A percentile compares a stretch with the other conserved stretches of the same genome.
Conservation (phyloP, 1,140 invertebrate species). For the Physella acuta region DNA sequence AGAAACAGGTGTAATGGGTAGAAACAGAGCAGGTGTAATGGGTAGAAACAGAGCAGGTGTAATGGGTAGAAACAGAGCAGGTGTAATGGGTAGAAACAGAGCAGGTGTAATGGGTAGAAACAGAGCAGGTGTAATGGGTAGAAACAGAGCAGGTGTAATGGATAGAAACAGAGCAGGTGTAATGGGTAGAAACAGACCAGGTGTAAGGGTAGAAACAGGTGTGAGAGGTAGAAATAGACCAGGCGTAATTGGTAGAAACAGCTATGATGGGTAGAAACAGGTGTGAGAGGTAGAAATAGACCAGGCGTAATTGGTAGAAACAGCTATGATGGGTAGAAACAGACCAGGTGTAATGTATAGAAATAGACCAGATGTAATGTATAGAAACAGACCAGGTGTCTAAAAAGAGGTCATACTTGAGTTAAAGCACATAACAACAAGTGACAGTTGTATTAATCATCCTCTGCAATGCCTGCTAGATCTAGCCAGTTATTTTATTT, state of each 20-base stretch:
- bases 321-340: not conserved
- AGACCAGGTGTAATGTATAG: not conserved
- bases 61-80: not conserved
- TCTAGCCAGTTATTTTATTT: no score
- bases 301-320: not conserved
- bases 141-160: not conserved
- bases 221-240: not conserved
- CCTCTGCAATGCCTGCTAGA: no score
- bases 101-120: not conserved
- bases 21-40: conserved; percentile 4
- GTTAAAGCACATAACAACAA: no score
- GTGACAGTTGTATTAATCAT: no score
- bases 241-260: not conserved
- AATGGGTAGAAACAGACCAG: not conserved
- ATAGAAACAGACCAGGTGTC: not conserved
- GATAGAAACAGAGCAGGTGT: conserved; percentile 4
- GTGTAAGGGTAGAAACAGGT: not conserved
- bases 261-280: not conserved
- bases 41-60: not conserved
- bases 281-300: not conserved
- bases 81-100: not conserved
- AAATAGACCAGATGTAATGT: not conserved
- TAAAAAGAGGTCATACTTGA: no score
- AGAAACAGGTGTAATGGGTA: no score
- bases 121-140: not conserved